Base-by-base conservation (phyloP, 2,797 vertebrate genomes). In the Myotis myotis region DNA sequence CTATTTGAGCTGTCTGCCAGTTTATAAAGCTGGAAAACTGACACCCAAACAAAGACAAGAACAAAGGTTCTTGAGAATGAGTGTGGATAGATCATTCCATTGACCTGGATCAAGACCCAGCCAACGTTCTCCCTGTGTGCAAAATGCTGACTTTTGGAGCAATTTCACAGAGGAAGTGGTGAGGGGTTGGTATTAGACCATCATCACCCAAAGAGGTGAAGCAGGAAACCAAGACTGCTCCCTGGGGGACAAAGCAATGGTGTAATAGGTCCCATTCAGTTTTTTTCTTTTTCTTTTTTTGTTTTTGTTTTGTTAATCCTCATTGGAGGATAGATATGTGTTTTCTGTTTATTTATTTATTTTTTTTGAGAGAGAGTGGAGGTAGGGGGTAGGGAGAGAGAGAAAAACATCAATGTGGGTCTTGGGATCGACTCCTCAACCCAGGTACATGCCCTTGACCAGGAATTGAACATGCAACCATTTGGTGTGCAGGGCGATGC, bases 11-110 rank as follows among this genome's bases (percentile, higher is more conserved):
- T 93, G 78, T 33, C 55, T 70, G 12, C 30, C 81, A 15, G 92
- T 87, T 66, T 41, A n/a, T 51, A 87, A 85, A 87, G 57, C 23
- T 76, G 44, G 36, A 79, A 97, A 84, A 80, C 36, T 75, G 57
- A 91, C 19, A 47, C 44, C 10, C 68, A 75, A 84, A 57, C 30
- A 62, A 64, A 91, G 71, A 41, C n/a, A 75, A 95, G 57, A 91
- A 81, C 12, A 38, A 53, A 83, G 38, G 87, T 68, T 62, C 60
- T 76, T 89, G 68, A 93, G 68, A 80, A 62, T 51, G 10, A 89
- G 19, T 70, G 19, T 55, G n/a, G 62, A 30, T 78, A 44, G 9
- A 44, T 82, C 89, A 70, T 79, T 33, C 36, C 60, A 47, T 53
- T 74, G 53, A 38, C 68, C 71, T 71, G 33, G 19, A 49, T 83